phyloP scores from a whole-genome alignment of 2,113 vertebrate genomes.

The Chaetorhynchus papuensis region DNA sequence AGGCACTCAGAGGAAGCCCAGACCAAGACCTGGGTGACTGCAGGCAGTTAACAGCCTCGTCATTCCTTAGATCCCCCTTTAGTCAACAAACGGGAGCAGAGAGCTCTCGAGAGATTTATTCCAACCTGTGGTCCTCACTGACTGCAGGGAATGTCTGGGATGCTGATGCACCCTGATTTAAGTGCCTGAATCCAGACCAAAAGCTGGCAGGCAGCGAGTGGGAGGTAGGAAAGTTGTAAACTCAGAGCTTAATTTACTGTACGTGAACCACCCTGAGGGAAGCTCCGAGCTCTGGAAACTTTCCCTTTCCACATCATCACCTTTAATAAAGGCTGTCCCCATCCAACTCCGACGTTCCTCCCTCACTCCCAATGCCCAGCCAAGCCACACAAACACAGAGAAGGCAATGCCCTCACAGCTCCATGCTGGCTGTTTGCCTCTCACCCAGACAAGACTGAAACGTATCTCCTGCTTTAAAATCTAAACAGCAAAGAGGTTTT shows the following conservation, averaged over 20 bases:
- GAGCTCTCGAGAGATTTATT: background rate
- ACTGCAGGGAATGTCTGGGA: background rate
- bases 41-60: background rate
- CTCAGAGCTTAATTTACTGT: background rate
- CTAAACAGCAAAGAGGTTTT: background rate
- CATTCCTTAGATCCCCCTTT: background rate
- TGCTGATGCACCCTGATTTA: background rate
- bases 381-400: fast-evolving
- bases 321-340: background rate
- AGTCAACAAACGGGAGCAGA: background rate
- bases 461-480: background rate
- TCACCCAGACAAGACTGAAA: background rate
- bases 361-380: background rate
- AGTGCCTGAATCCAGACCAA: background rate
- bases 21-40: background rate
- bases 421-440: background rate
- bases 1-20: background rate
- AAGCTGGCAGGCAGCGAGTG: background rate
- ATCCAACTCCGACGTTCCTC: fast-evolving
- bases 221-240: background rate
- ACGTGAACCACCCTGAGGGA: background rate
- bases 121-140: background rate
- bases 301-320: background rate
- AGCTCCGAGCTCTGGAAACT: background rate
- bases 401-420: background rate